Base-by-base conservation (phyloP, 2,888 invertebrate species). In the Amphipoea lucens region DNA sequence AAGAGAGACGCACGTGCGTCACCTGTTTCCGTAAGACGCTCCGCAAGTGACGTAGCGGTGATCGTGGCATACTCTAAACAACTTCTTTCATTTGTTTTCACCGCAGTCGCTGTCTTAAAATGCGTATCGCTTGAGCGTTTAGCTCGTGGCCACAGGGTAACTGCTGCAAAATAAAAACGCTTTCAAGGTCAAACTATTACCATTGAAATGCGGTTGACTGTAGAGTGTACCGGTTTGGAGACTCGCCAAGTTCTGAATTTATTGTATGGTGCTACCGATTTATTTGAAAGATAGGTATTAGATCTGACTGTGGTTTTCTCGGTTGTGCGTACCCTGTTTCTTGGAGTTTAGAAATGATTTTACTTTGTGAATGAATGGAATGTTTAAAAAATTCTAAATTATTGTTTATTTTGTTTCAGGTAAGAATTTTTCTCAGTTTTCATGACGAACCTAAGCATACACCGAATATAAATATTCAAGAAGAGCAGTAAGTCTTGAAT, bases 281-380 rank as follows among this genome's bases (percentile, higher is more conserved):
- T 89, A 88, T 86, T 78, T 68, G n/a, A 45, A 71, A 84, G 79
- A 84, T 86, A 78, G 81, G 67, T 79, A 79, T 83, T 82, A 81
- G 79, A 65, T 74, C 68, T 71, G 62, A 79, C 79, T 74, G 68
- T 63, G 81, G 78, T 76, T 82, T 68, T 40, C 54, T 68, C 23
- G 20, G 20, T 40, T 11, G 40, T 63, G 23, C n/a, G 62, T 70
- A 66, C 4, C 40, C 40, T 48, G 45, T 48, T 51, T 29, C 57
- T 54, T 17, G 36, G 42, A 36, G 36, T 48, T 80, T 12, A 11
- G n/a, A 2, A 63, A 65, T 42, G 6, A 36, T 63, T 68, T 68
- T 11, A 17, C 1, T 9, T 65, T 40, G 63, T 63, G 36, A 9
- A 45, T 45, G 45, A 45, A 45, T 45, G 11, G 7, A 57, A 66